A percentile compares a stretch with the other conserved stretches of the same genome.
These are phyloP conservation scores for Aix galericulata DNA, from an alignment of 2,113 vertebrate genomes.

Conservation along the genomic window DNA sequence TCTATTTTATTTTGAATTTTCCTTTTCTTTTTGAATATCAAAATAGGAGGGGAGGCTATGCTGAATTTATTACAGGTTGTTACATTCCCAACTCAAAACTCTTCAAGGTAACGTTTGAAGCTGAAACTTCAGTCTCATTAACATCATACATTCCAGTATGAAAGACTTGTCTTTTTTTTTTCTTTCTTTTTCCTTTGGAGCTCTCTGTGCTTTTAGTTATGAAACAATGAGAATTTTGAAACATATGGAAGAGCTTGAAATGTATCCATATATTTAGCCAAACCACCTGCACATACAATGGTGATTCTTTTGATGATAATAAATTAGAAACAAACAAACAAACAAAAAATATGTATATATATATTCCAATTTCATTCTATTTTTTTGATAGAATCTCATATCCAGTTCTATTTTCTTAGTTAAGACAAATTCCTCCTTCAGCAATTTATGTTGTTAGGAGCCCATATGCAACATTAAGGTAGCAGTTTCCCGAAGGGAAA, in stretches of 20 bases:
- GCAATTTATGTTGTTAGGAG: neutral
- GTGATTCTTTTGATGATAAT: neutral
- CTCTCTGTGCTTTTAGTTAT: neutral
- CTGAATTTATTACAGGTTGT: neutral
- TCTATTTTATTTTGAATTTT: neutral
- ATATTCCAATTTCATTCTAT: neutral
- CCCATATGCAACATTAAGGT: neutral
- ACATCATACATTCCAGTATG: neutral
- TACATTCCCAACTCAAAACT: neutral
- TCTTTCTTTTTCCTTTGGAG: neutral
- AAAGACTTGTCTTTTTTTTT: neutral
- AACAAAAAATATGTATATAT: no score
- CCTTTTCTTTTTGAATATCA: neutral
- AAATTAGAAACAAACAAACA: neutral
- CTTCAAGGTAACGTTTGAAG: neutral
- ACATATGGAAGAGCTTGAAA: neutral
- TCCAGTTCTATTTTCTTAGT: neutral
- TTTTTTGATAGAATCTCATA: neutral
- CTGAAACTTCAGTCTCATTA: neutral
- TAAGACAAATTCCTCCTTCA: neutral
- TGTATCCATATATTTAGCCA: neutral
- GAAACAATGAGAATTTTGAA: neutral
- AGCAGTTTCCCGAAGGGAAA: neutral
- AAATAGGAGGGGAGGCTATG: neutral
- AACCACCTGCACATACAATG: neutral